These are phyloP conservation scores for Columbina picui DNA, from an alignment of 2,113 vertebrate species.

Conservation along the genomic window DNA sequence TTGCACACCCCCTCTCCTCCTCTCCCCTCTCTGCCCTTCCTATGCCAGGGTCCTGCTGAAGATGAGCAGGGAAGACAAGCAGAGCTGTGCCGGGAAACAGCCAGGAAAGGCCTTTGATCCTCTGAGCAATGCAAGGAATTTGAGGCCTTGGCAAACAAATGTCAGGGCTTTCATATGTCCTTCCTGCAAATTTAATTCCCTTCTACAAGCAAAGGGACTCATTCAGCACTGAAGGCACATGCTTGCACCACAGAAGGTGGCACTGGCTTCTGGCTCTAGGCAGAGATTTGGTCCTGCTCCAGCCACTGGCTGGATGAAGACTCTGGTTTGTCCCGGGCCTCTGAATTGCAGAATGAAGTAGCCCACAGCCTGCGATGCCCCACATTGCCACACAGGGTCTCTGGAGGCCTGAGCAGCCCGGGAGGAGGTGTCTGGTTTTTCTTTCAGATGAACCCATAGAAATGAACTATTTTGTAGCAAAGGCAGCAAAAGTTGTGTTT, in stretches of 20 bases:
- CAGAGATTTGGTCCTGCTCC: not conserved
- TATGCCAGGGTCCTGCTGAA: not conserved
- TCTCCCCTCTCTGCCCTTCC: not conserved
- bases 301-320: not conserved
- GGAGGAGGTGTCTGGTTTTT: not conserved
- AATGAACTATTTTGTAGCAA: not conserved
- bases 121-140: not conserved
- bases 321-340: not conserved
- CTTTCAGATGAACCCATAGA: not conserved
- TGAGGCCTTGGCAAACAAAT: not conserved
- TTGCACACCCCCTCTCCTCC: not conserved
- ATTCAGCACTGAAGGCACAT: not conserved
- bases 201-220: not conserved
- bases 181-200: not conserved
- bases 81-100: not conserved
- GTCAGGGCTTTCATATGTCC: not conserved
- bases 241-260: accelerated
- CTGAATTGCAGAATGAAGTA: not conserved
- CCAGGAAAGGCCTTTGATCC: not conserved
- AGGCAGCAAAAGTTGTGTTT: not conserved
- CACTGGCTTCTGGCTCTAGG: not conserved
- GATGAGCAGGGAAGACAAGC: not conserved
- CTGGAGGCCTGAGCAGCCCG: not conserved
- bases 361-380: not conserved
- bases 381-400: not conserved